Evolutionary conservation across 2,113 vertebrate species (phyloP).

Genomic region (Petrocephalus microphthalmus): DNA sequence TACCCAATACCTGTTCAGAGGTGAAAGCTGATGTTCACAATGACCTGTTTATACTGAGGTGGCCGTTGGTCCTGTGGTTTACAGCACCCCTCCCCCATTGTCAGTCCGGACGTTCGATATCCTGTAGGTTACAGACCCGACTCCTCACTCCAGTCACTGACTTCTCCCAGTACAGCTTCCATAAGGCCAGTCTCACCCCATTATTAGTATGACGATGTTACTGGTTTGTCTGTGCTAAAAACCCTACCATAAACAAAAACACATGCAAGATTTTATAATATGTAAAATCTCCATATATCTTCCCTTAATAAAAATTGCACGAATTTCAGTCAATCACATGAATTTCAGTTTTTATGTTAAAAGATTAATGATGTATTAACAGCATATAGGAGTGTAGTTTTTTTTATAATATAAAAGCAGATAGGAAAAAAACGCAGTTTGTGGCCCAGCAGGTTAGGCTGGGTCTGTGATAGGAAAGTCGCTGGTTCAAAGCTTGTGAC

Average conservation of each 20-base stretch:
- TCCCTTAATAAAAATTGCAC: not conserved
- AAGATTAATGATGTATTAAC: not conserved
- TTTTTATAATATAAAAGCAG: not conserved
- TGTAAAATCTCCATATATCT: not conserved
- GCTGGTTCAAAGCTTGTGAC: not conserved
- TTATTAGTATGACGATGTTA: not conserved
- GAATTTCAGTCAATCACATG: not conserved
- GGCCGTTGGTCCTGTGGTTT: not conserved
- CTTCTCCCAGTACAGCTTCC: not conserved
- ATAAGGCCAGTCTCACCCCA: not conserved
- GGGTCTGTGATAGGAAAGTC: not conserved
- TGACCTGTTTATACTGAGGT: not conserved
- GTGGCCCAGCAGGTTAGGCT: not conserved
- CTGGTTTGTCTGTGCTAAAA: not conserved
- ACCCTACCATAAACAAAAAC: not conserved
- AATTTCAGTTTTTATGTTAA: not conserved
- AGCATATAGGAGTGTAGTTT: not conserved
- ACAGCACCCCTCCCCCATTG: not conserved
- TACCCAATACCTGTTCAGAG: not conserved
- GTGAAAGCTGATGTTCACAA: not conserved
- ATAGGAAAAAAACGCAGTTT: not conserved
- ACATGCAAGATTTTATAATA: not conserved
- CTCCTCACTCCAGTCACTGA: not conserved
- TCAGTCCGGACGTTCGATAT: not conserved
- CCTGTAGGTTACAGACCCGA: not conserved